Base-by-base conservation (phyloP, 2,797 vertebrate species). In the Iguana delicatissima region DNA sequence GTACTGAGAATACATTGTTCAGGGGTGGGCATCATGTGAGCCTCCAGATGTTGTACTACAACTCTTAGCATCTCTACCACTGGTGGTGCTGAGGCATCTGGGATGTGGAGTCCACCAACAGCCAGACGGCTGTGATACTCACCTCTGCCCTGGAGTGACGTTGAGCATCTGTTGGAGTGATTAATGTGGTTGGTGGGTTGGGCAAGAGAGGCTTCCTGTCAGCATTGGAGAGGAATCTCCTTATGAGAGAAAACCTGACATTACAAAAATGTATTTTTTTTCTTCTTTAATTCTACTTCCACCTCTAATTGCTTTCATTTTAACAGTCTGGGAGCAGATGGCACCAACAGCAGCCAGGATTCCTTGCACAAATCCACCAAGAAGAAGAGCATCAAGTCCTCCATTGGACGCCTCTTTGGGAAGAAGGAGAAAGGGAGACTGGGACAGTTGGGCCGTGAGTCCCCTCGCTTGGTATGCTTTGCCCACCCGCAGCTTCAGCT, bases 301-400 rank as follows among this genome's bases (percentile, higher is more conserved):
- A 32, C 94, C 64, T n/a, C 8, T 80, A 35, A 46, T 85, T 8
- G 6, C 72, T 46, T 50, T 67, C 73, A 18, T 38, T 64, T 4
- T 6, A 46, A 16, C 87, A 93, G 93, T 42, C 76, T 95, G 89
- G 89, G 89, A 18, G 22, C 93, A 4, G 92, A 93, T 12, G 89
- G 97, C 42, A 97, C 98, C 91, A 92, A 91, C 50, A 97, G 98
- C 91, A 97, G 98, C 94, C 98, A 98, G 93, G 98, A 99, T 89
- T 98, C 98, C 26, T 98, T 99, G 50, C 98, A 99, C 96, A 99
- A 99, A 95, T 97, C 98, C 94, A 98, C 98, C 73, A 99, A 98
- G 97, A 98, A 98, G 97, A 99, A 99, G 94, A 99, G 98, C 97
- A 99, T 98, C 96, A 99, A 98, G 96, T 98, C 98, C 80, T 98